Evolutionary conservation across 2,888 invertebrate genomes (phyloP).

Genomic region (Netelia melanura): DNA sequence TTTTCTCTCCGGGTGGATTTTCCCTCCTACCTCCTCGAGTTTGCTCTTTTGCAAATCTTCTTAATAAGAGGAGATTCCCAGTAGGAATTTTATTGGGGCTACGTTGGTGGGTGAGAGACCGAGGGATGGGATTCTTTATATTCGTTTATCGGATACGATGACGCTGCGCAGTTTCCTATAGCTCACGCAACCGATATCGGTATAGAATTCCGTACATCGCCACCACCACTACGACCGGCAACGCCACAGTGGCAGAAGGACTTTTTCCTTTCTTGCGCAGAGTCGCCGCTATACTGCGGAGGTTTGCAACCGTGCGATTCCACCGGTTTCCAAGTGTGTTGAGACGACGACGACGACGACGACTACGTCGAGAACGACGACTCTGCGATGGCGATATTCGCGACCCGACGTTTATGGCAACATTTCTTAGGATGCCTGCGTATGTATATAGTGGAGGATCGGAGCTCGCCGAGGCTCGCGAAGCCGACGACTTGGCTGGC

Average conservation of each 20-base stretch:
- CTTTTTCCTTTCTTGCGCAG: conserved; percentile 19
- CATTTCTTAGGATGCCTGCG: conserved; percentile 73
- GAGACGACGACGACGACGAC: conserved; percentile 65
- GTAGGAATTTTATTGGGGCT: conserved; percentile 55
- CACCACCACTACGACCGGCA: conserved; percentile 26
- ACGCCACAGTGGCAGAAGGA: conserved; percentile 21
- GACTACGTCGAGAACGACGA: conserved; percentile 69
- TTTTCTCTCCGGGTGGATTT: conserved; percentile 56
- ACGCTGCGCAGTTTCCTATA: conserved; percentile 47
- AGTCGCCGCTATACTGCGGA: conserved; percentile 47
- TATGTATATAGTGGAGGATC: conserved; percentile 28
- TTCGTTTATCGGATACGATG: conserved; percentile 59
- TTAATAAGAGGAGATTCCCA: conserved; percentile 46
- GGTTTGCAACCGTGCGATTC: conserved; percentile 50
- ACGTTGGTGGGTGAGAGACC: conserved; percentile 7
- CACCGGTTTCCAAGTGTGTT: conserved; percentile 58
- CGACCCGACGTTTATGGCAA: conserved; percentile 78
- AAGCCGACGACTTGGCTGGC: conserved; percentile 58
- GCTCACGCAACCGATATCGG: conserved; percentile 40
- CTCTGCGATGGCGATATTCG: conserved; percentile 74
- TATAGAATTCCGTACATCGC: conserved; percentile 34
- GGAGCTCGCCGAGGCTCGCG: conserved; percentile 57
- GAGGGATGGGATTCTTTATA: conserved; percentile 54
- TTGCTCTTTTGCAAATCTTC: conserved; percentile 30
- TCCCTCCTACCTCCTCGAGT: conserved; percentile 26